Evolutionary conservation across 2,888 invertebrate species (phyloP), one percentile per base, ranked within the genome.

Genomic region (Acholoe squamosa): DNA sequence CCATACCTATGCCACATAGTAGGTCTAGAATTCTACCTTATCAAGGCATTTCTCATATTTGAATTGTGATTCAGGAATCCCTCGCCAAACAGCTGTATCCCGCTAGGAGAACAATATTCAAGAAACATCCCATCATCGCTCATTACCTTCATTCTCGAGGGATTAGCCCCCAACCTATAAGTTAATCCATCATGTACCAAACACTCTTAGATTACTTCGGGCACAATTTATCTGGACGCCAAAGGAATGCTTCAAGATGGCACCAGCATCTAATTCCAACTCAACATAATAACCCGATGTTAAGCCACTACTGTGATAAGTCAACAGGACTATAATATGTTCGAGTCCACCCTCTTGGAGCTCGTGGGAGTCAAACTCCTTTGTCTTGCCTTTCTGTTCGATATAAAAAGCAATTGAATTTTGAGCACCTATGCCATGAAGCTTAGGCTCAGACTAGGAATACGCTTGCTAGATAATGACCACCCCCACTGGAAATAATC

Each of bases 401-500:
- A 43, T 43, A 43, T 43, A n/a, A n/a, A n/a, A n/a, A n/a, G n/a
- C 43, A 3, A 43, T 43, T 43, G 5, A 7, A 10, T 43, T 43
- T 43, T 43, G 43, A 43, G 3, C 43, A 3, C 10, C 43, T 10
- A 43, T 43, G 5, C 43, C 43, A 7, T 43, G 10, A 10, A 43
- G 5, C 10, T 43, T 43, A 43, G 43, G 43, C 43, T 10, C 10
- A 43, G 43, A 43, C 3, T 7, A 43, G 43, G 43, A 43, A 3
- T 43, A 43, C 10, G 43, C 43, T 43, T 43, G 43, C 28, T 28
- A 28, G 14, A 28, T 71, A 25, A 25, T 71, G 71, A 28, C 71
- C 14, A 71, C 71, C 12, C n/a, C 71, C 71, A 14, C 80, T 80
- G 80, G 80, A 43, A 43, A 19, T 43, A 80, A 43, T 80, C 77